A percentile compares a stretch with the other conserved stretches of the same genome.
Conservation (phyloP, 2,797 vertebrate species). For the Epinephelus coioides region DNA sequence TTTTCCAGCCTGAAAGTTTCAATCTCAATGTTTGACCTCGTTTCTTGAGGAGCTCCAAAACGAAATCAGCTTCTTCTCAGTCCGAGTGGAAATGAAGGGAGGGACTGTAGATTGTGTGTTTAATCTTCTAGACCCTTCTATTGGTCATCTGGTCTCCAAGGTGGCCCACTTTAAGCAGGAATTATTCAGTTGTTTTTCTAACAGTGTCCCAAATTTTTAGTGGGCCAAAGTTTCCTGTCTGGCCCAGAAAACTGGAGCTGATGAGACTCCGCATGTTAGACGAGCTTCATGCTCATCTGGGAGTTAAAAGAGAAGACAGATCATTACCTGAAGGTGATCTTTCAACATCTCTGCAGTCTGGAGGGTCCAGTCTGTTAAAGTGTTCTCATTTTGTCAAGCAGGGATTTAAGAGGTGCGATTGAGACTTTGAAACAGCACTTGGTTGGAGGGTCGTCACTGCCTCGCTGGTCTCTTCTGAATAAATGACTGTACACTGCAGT, state of each 20-base stretch:
- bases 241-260: slow-evolving; percentile 61
- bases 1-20: slow-evolving; percentile 22
- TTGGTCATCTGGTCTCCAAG: slow-evolving; percentile 27
- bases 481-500: neutral
- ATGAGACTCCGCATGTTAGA: slow-evolving; percentile 29
- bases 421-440: neutral
- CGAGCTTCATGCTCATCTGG: neutral
- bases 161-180: slow-evolving; percentile 49
- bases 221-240: slow-evolving; percentile 42
- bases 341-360: slow-evolving; percentile 11
- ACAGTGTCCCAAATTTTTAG: slow-evolving; percentile 46
- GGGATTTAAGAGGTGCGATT: neutral
- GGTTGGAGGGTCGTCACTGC: neutral
- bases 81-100: neutral
- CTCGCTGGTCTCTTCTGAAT: neutral
- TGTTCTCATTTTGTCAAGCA: slow-evolving; percentile 58
- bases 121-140: neutral
- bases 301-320: neutral
- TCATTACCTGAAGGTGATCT: slow-evolving; percentile 56
- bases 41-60: slow-evolving; percentile 43
- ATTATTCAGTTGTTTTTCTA: slow-evolving; percentile 33
- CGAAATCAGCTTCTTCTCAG: neutral
- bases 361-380: slow-evolving; percentile 20
- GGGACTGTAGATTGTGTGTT: too few relatives aligned
- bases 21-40: slow-evolving; percentile 40